These are phyloP conservation scores for Caenorhabditis tropicalis DNA, from an alignment of 1,140 invertebrate species.

Conservation along the genomic window DNA sequence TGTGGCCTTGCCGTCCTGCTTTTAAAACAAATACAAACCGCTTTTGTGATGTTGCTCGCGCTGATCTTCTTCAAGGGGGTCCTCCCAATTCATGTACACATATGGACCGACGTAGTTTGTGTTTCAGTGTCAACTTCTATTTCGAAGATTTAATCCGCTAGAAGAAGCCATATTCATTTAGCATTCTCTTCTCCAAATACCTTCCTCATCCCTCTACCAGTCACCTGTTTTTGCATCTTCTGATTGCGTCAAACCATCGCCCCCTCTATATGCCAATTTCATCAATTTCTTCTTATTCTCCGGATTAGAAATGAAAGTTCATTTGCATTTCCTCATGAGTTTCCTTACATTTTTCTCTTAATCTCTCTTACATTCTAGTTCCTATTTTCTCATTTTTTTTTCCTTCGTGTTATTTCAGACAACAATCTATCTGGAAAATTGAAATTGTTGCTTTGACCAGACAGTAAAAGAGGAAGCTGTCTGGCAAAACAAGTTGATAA, in stretches of 20 bases:
- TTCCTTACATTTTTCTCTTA: background rate
- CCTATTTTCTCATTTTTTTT: background rate
- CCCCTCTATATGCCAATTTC: background rate
- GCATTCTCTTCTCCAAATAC: background rate
- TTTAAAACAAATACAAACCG: constrained; percentile 44
- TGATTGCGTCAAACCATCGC: constrained; percentile 19
- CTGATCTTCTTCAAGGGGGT: constrained; percentile 17
- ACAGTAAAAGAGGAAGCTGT: background rate
- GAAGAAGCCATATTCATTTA: background rate
- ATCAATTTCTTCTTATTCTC: constrained; percentile 15
- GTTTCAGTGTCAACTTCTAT: constrained; percentile 16
- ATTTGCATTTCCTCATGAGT: background rate
- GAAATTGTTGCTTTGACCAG: background rate
- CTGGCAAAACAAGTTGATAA: constrained; percentile 18
- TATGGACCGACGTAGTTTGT: constrained; percentile 17
- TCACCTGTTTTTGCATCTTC: constrained; percentile 32
- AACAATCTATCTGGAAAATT: background rate
- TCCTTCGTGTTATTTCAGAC: background rate
- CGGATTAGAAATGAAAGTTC: background rate
- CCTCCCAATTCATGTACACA: background rate
- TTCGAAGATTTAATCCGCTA: background rate
- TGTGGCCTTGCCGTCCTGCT: constrained; percentile 9
- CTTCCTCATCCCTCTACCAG: background rate
- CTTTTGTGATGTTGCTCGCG: constrained; percentile 41
- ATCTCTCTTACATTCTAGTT: background rate